phyloP scores from a whole-genome alignment of 2,113 vertebrate genomes.

The Lycaon pictus region DNA sequence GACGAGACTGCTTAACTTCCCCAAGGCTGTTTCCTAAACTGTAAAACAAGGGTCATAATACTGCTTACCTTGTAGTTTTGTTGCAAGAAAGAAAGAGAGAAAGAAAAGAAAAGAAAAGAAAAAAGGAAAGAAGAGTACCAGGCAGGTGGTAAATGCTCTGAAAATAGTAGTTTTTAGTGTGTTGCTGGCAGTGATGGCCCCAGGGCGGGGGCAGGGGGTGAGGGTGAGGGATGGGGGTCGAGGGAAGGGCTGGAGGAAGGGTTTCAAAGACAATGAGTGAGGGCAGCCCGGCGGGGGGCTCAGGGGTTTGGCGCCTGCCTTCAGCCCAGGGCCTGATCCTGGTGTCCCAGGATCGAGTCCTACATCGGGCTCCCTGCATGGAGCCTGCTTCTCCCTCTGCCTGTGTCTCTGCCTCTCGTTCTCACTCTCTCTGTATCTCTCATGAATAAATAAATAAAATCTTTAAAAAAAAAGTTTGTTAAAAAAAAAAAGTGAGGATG shows the following conservation, averaged over 20 bases:
- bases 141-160: neutral
- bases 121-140: neutral
- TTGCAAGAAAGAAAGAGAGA: neutral
- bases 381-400: too few relatives aligned
- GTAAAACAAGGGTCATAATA: neutral
- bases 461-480: too few relatives aligned
- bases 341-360: too few relatives aligned
- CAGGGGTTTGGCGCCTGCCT: too few relatives aligned
- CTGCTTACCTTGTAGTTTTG: neutral
- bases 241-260: neutral
- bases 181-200: neutral
- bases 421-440: too few relatives aligned
- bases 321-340: too few relatives aligned
- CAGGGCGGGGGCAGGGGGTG: neutral
- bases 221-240: too few relatives aligned
- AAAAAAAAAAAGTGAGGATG: too few relatives aligned
- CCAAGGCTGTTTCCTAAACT: neutral
- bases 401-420: too few relatives aligned
- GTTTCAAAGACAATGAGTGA: fast-evolving
- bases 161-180: fast-evolving
- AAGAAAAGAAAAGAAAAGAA: neutral
- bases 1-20: fast-evolving
- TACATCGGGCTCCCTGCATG: too few relatives aligned
- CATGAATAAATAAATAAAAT: too few relatives aligned
- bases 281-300: too few relatives aligned